These are phyloP conservation scores for Euclidia mi DNA, from an alignment of 2,888 invertebrate genomes.

Conservation along the genomic window DNA sequence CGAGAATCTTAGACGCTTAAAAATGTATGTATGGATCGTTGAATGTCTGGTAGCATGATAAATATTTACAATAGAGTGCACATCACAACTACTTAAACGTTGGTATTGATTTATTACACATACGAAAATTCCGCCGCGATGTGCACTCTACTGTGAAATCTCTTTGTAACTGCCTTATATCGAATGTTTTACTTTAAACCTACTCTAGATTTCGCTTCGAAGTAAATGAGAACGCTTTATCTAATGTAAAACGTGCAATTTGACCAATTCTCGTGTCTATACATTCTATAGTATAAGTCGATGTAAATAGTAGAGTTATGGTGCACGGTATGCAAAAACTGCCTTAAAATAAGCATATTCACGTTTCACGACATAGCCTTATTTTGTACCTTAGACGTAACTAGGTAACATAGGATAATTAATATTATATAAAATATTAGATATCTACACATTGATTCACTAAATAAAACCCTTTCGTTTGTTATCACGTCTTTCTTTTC, in stretches of 20 bases:
- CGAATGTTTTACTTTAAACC: constrained; percentile 39
- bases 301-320: constrained; percentile 77
- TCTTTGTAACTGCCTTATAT: constrained; percentile 47
- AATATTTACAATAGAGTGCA: constrained; percentile 9
- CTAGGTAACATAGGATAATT: constrained; percentile 55
- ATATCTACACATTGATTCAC: constrained; percentile 71
- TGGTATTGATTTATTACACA: too few species aligned
- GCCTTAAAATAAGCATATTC: constrained; percentile 86
- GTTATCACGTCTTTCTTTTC: constrained; percentile 31
- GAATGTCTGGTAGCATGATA: background rate
- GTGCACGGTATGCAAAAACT: constrained; percentile 84
- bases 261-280: constrained; percentile 80
- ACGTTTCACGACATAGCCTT: constrained; percentile 88
- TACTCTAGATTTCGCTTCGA: constrained; percentile 56
- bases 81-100: background rate
- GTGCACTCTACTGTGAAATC: constrained; percentile 11
- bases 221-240: constrained; percentile 76
- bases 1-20: background rate
- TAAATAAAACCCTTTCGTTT: constrained; percentile 67
- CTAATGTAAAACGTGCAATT: constrained; percentile 70
- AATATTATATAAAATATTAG: constrained; percentile 58
- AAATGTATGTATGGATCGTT: constrained; percentile 7
- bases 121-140: background rate
- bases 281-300: constrained; percentile 62
- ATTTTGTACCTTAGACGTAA: constrained; percentile 84